Evolutionary conservation across 2,888 invertebrate species (phyloP).

Genomic region (Hecatera dysodea): DNA sequence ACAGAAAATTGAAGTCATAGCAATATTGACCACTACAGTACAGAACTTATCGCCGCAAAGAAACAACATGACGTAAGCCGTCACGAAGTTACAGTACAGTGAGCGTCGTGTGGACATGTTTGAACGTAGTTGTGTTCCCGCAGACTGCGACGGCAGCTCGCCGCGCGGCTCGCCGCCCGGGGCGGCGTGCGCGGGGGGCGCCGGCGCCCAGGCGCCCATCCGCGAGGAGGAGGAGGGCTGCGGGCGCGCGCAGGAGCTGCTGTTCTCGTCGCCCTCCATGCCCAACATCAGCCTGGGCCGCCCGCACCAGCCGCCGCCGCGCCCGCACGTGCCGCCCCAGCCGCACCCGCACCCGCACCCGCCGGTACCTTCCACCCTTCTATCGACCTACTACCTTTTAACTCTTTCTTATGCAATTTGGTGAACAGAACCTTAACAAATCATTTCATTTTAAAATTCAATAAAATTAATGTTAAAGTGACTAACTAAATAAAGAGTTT

Average conservation of each 20-base stretch:
- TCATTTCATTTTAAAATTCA: too few relatives aligned
- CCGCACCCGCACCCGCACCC: slow-evolving; percentile 84
- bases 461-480: too few relatives aligned
- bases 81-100: neutral
- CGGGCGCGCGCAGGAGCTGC: slow-evolving; percentile 93
- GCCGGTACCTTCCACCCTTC: slow-evolving; percentile 76
- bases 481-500: too few relatives aligned
- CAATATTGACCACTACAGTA: neutral
- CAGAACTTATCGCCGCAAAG: neutral
- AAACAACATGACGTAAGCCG: neutral
- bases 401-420: too few relatives aligned
- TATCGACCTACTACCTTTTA: too few relatives aligned
- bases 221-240: slow-evolving; percentile 95
- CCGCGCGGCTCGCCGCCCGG: slow-evolving; percentile 92
- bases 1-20: slow-evolving; percentile 15
- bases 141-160: slow-evolving; percentile 86
- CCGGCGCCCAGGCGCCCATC: slow-evolving; percentile 92
- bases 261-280: slow-evolving; percentile 98
- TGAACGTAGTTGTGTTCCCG: slow-evolving; percentile 3
- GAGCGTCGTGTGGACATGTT: neutral
- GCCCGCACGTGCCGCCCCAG: slow-evolving; percentile 92
- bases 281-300: slow-evolving; percentile 98
- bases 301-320: slow-evolving; percentile 92
- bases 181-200: slow-evolving; percentile 89
- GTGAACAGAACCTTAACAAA: too few relatives aligned